Conservation (phyloP, 2,888 invertebrate species). For the Uloborus plumipes region DNA sequence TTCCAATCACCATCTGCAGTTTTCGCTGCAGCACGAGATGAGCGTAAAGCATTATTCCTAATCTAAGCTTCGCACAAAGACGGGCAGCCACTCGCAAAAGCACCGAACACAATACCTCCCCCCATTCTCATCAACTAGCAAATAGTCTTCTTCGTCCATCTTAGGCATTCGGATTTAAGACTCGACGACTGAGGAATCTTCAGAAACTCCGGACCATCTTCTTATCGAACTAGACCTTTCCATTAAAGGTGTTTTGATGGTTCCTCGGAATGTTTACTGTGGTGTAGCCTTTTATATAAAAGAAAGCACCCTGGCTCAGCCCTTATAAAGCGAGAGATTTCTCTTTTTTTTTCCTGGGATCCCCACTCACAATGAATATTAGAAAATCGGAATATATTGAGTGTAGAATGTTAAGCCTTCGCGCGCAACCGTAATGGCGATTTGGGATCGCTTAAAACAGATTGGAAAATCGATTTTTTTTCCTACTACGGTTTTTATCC, state of each 20-base stretch:
- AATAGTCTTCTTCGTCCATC: constrained; percentile 43
- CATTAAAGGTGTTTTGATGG: constrained; percentile 61
- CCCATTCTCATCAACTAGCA: not conserved
- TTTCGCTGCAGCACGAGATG: not conserved
- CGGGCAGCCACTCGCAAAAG: too few species aligned
- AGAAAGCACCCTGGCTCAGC: not conserved
- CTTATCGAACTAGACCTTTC: constrained; percentile 53
- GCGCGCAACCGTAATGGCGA: constrained; percentile 23
- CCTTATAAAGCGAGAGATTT: not conserved
- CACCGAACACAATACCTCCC: too few species aligned
- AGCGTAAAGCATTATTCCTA: too few species aligned
- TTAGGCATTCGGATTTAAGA: constrained; percentile 60
- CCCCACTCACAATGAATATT: constrained; percentile 42
- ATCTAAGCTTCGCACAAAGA: too few species aligned
- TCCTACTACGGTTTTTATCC: constrained; percentile 16
- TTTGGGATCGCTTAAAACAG: constrained; percentile 54
- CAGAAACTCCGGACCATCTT: constrained; percentile 10
- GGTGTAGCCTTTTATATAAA: constrained; percentile 26
- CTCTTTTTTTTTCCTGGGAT: not conserved
- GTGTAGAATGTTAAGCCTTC: not conserved
- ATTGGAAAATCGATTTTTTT: constrained; percentile 45
- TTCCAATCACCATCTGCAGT: not conserved
- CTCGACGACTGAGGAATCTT: not conserved
- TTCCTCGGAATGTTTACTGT: constrained; percentile 30
- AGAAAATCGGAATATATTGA: constrained; percentile 39